Base-by-base conservation (phyloP, 1,140 invertebrate genomes). In the Aleiodes sp. region DNA sequence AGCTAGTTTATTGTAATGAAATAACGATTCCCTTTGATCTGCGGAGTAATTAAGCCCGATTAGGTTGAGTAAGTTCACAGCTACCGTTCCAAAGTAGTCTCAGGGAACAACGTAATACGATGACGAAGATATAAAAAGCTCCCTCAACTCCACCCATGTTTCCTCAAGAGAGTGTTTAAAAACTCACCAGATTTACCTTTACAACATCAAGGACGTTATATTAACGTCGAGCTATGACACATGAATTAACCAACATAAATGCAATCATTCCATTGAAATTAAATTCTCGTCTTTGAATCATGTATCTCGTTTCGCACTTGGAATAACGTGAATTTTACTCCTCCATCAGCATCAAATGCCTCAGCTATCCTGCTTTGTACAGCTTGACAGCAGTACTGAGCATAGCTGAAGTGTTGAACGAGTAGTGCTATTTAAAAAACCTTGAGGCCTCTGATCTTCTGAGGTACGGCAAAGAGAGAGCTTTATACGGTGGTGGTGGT, bases 361-460 rank as follows among this genome's bases (percentile, higher is more conserved):
- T 2, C 19, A 0, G 19, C 21, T 8, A 3, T 12, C 7, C 46
- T 24, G 19, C n/a, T 35, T 35, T 35, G 41, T 8, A 52, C 14
- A 52, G 26, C 10, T 12, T 24, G 46, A 52, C 12, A 52, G 46
- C 46, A 43, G 39, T 43, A 43, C 12, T 16, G 14, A 43, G 39
- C 26, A 52, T 52, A 52, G 46, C 46, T 52, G 24, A 59, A n/a
- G 56, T 28, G 41, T 43, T 65, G 63, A 28, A 16, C n/a, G 41
- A 65, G 63, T 65, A 41, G 63, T 52, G 26, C 41, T 65, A 52
- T 52, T 65, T 52, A 52, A 65, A 65, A 52, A 28, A 35, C 46
- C 46, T 61, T 61, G 16, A 35, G 59, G 59, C 59, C 31, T 37
- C 31, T 35, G 59, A 61, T 14, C n/a, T 19, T 1, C 19, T 41